These are phyloP conservation scores for Pogonus chalceus DNA, from an alignment of 1,140 invertebrate species.

Conservation along the genomic window DNA sequence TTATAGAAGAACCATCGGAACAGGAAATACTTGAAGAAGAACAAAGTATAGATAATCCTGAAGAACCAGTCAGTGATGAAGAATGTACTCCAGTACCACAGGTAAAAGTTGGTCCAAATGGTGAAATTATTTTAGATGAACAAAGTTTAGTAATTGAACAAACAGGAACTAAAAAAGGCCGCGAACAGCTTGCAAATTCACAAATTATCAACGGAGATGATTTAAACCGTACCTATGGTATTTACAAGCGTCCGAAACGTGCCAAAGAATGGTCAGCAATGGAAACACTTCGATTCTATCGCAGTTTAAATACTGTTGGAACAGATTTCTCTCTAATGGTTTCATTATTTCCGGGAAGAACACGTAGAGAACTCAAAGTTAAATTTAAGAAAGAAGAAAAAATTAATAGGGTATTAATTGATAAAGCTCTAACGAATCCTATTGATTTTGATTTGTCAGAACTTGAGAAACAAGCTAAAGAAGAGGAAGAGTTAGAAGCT, in stretches of 20 bases:
- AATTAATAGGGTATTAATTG: conserved; percentile 33
- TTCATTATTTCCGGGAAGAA: conserved; percentile 66
- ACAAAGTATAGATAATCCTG: conserved; percentile 24
- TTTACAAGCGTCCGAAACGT: conserved; percentile 51
- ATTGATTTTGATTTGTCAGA: conserved; percentile 38
- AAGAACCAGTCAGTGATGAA: conserved; percentile 38
- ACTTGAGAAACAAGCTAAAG: conserved; percentile 33
- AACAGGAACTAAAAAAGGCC: conserved; percentile 49
- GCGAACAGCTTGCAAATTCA: conserved; percentile 51
- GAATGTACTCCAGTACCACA: conserved; percentile 60
- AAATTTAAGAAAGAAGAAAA: conserved; percentile 49
- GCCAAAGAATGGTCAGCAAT: conserved; percentile 54
- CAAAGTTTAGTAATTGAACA: conserved; percentile 74
- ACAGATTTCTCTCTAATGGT: conserved; percentile 85
- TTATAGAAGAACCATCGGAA: conserved; percentile 17
- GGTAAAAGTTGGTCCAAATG: conserved; percentile 80
- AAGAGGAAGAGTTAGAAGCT: conserved; percentile 22
- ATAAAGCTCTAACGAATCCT: conserved; percentile 37
- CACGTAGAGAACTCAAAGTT: conserved; percentile 68
- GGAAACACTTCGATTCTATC: conserved; percentile 79
- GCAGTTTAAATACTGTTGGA: conserved; percentile 74
- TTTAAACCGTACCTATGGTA: conserved; percentile 44
- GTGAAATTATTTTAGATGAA: conserved; percentile 77
- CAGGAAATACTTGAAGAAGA: too few relatives aligned
- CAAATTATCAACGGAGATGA: conserved; percentile 55